Base-by-base conservation (phyloP, 2,888 invertebrate species). In the Lysandra bellargus region DNA sequence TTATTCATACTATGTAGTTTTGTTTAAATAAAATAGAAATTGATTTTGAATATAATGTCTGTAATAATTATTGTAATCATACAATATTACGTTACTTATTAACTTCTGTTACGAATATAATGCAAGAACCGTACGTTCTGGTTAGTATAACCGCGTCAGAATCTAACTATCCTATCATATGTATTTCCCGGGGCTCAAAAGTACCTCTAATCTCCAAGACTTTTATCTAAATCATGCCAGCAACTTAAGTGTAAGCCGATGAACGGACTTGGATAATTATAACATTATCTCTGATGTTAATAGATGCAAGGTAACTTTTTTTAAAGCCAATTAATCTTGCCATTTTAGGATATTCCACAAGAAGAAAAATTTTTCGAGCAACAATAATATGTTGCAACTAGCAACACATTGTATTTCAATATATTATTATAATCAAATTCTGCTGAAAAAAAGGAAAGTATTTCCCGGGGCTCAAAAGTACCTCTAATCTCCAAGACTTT, bases 271-370 rank as follows among this genome's bases (percentile, higher is more conserved):
- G 12, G 14, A 4, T 14, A 53, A 4, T 53, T 57, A 57, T 57
- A 17, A 57, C 17, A 57, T 57, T 4, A 57, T 17, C 57, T 17
- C 4, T 17, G 12, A 57, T 57, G 57, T 57, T 57, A 4, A 57
- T 57, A 57, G 57, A 57, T 57, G 17, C 4, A 57, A 57, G 57
- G 17, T 14, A 57, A 4, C 17, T 61, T 61, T 61, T 44, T 61
- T 61, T 23, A 61, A 61, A 7, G 61, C 61, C 61, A 61, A 61
- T 61, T 61, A 61, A n/a, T 61, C 7, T 61, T 61, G 61, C 61
- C 61, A 61, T 61, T 23, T 61, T 61, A 61, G 23, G 61, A 7
- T 60, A 60, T 57, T 61, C 61, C 7, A 23, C 61, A 61, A 61
- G 7, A 61, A 61, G 49, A 40, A 40, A 40, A 40, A 40, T 40